Base-by-base conservation (phyloP, 2,888 invertebrate genomes). In the Apoda limacodes region DNA sequence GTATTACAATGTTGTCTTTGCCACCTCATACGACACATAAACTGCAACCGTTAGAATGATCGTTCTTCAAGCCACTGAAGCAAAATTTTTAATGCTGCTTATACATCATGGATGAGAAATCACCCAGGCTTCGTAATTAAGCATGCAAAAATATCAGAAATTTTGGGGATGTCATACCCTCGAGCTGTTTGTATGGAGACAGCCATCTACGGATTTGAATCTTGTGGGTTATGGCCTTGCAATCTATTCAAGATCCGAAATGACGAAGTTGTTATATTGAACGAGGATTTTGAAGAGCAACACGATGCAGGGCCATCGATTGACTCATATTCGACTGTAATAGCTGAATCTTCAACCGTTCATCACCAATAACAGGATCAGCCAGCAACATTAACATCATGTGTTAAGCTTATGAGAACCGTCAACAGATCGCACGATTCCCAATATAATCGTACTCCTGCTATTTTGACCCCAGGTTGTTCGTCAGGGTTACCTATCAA, bases 1-100 rank as follows among this genome's bases (percentile, higher is more conserved):
- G 37, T 4, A 32, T 42, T 11, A 22, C 39, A 7, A 34, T 45
- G 33, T 19, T 45, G 10, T 32, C 33, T 11, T 32, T 45, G 6
- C 42, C 42, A n/a, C 33, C 35, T 5, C 44, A 42, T 28, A 41
- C 37, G 4, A 42, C 46, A 10, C 35, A 42, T 12, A 28, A 31
- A 21, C 15, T 42, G 7, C 42, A 42, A 21, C 39, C 42, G 9
- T 14, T 43, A 12, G 41, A 45, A 14, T 38, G 39, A 33, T 17
- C 17, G 17, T 17, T n/a, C 12, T 7, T 10, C 5, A 12, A 10
- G 11, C 24, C 24, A 10, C 12, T 17, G 17, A 17, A 17, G 17
- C 17, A 17, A 17, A 17, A 17, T 17, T 17, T 22, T 24, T 9
- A 17, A 17, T 17, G 17, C 17, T 17, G 23, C 23, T 23, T 23